phyloP scores from a whole-genome alignment of 2,797 vertebrate species.

The Silurus lanzhouensis region DNA sequence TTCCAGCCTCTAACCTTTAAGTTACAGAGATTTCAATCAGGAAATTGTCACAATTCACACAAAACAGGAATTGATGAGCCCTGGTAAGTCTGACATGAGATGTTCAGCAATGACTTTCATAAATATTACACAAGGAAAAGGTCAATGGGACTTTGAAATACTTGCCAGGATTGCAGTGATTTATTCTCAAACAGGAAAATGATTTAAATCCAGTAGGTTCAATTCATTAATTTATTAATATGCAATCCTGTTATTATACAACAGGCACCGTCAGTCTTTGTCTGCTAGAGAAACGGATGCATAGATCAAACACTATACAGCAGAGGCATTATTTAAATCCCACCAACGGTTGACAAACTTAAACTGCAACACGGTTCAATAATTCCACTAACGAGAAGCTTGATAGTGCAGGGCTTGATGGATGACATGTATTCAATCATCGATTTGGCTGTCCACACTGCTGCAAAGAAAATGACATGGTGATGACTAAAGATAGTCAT shows the following conservation, averaged over 20 bases:
- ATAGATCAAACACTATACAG: conserved; percentile 53
- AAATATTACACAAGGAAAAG: conserved; percentile 15
- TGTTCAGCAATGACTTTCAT: background rate
- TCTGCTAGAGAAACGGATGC: conserved; percentile 25
- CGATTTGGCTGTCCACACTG: conserved; percentile 39
- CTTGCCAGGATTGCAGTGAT: background rate
- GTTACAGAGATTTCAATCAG: background rate
- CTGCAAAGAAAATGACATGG: conserved; percentile 50
- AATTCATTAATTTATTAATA: conserved; percentile 16
- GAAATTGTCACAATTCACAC: background rate
- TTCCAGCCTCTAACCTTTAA: background rate
- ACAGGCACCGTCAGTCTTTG: background rate
- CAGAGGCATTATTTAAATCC: conserved; percentile 45
- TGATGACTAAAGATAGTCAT: conserved; percentile 44
- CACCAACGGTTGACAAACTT: conserved; percentile 65
- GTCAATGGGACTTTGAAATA: conserved; percentile 24
- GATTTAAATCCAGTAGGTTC: background rate
- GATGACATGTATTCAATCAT: conserved; percentile 54
- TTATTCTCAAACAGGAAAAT: conserved; percentile 4
- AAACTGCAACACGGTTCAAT: conserved; percentile 63
- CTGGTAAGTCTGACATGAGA: background rate
- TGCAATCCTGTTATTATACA: background rate
- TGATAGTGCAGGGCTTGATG: conserved; percentile 65
- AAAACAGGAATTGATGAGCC: background rate
- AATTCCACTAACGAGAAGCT: conserved; percentile 64